A percentile compares a stretch with the other conserved stretches of the same genome.
Conservation (phyloP, 2,797 vertebrate genomes). For the Fundulus diaphanus region DNA sequence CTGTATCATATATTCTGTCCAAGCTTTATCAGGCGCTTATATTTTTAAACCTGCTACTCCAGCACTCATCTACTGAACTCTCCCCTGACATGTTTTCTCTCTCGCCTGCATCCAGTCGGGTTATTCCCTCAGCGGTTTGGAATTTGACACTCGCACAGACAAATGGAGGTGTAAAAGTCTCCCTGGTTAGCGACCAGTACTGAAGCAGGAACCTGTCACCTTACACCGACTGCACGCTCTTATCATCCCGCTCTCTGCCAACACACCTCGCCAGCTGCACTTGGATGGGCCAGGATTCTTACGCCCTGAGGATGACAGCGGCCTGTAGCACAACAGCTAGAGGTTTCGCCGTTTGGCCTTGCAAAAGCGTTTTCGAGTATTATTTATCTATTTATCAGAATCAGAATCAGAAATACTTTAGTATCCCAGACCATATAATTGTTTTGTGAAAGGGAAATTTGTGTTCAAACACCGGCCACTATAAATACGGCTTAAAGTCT, state of each 20-base stretch:
- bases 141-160: slow-evolving; percentile 65
- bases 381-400: too few relatives aligned
- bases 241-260: slow-evolving; percentile 57
- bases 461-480: not conserved
- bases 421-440: not conserved
- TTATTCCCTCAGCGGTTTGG: slow-evolving; percentile 69
- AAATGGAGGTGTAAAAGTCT: slow-evolving; percentile 47
- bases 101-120: slow-evolving; percentile 45
- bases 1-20: slow-evolving; percentile 47
- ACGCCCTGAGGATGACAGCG: slow-evolving; percentile 31
- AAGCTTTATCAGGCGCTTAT: slow-evolving; percentile 57
- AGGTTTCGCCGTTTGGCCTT: too few relatives aligned
- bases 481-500: not conserved
- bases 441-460: not conserved
- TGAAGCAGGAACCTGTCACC: slow-evolving; percentile 60
- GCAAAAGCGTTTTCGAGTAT: too few relatives aligned
- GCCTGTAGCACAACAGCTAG: slow-evolving; percentile 2
- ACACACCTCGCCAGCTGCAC: slow-evolving; percentile 54
- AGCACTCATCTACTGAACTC: slow-evolving; percentile 61
- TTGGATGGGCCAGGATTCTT: slow-evolving; percentile 37
- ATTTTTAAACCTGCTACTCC: slow-evolving; percentile 36
- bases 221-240: slow-evolving; percentile 47
- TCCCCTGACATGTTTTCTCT: slow-evolving; percentile 24
- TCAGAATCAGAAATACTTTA: too few relatives aligned
- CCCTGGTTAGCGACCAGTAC: slow-evolving; percentile 46